Conservation (phyloP, 2,888 invertebrate genomes). For the Sepioteuthis lessoniana region DNA sequence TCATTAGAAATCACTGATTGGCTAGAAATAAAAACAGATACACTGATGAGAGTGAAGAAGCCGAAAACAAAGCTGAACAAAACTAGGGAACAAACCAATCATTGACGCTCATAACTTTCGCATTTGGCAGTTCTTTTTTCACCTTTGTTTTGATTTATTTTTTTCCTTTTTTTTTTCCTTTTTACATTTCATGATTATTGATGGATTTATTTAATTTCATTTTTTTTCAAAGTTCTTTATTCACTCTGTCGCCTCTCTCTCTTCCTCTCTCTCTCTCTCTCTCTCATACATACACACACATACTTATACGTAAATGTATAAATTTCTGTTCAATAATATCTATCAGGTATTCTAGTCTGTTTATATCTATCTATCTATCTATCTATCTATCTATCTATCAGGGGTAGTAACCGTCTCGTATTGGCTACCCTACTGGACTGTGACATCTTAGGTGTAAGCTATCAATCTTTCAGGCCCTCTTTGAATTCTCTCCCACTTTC, state of each 20-base stretch:
- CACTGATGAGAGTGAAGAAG: neutral
- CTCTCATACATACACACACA: neutral
- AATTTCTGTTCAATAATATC: too few relatives aligned
- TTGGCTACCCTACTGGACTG: too few relatives aligned
- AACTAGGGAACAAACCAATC: neutral
- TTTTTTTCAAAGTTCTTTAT: too few relatives aligned
- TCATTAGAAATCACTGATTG: conserved; percentile 44
- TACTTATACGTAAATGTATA: too few relatives aligned
- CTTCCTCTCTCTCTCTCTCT: neutral
- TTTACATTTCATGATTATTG: too few relatives aligned
- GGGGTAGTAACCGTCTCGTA: too few relatives aligned
- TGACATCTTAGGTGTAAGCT: too few relatives aligned
- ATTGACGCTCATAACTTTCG: neutral
- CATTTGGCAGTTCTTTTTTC: neutral
- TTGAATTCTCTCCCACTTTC: too few relatives aligned
- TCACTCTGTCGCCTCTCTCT: neutral
- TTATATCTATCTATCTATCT: neutral
- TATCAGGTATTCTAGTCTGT: too few relatives aligned
- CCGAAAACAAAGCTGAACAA: neutral
- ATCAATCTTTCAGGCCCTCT: too few relatives aligned
- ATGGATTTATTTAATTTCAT: too few relatives aligned
- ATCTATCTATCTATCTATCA: neutral
- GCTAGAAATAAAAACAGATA: neutral
- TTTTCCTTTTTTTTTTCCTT: too few relatives aligned
- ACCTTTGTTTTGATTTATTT: neutral